Evolutionary conservation across 2,113 vertebrate genomes (phyloP).

Genomic region (Platysteira castanea): DNA sequence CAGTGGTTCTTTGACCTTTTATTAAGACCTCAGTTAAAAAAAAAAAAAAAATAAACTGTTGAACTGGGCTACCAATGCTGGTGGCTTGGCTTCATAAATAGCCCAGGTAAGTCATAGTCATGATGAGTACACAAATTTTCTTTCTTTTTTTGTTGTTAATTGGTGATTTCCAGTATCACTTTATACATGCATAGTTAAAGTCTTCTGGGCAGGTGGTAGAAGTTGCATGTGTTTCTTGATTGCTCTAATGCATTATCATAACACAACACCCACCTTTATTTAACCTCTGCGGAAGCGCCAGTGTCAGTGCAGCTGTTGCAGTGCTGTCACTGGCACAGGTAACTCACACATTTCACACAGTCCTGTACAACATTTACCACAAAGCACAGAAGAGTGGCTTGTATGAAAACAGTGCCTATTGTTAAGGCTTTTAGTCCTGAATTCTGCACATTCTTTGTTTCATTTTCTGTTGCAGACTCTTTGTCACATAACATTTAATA

Average conservation of each 20-base stretch:
- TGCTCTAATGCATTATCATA: background rate
- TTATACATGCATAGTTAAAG: conserved; percentile 61
- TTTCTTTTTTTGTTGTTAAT: background rate
- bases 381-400: background rate
- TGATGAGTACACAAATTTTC: background rate
- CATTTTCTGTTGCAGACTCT: background rate
- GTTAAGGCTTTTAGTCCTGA: background rate
- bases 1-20: background rate
- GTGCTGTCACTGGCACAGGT: background rate
- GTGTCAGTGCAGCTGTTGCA: background rate
- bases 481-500: background rate
- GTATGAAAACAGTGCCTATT: background rate
- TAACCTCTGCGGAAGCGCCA: background rate
- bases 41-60: background rate
- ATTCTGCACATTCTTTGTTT: background rate
- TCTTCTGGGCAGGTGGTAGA: conserved; percentile 40
- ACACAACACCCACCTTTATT: background rate
- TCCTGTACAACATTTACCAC: background rate
- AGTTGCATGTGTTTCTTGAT: background rate
- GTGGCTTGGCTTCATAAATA: background rate
- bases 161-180: conserved; percentile 5
- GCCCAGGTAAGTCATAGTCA: background rate
- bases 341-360: background rate
- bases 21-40: conserved; percentile 5
- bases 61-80: background rate